Evolutionary conservation across 1,140 invertebrate species (phyloP).

Genomic region (Melitaea cinxia): DNA sequence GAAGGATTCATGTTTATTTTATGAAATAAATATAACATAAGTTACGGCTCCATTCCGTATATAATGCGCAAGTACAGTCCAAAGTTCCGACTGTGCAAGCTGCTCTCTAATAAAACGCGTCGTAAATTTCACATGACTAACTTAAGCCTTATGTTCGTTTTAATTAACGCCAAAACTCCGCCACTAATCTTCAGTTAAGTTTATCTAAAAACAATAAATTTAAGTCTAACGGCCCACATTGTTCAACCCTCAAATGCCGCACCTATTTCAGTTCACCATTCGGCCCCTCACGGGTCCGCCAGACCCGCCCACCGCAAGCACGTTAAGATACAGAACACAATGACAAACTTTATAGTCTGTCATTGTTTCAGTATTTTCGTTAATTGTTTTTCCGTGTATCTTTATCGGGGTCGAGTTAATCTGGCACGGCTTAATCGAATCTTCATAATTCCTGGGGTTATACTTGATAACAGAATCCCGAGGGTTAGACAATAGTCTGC

Average conservation of each 20-base stretch:
- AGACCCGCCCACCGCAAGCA: conserved; percentile 64
- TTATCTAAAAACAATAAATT: conserved; percentile 78
- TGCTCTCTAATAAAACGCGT: conserved; percentile 30
- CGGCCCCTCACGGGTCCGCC: conserved; percentile 48
- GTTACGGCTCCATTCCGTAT: not conserved
- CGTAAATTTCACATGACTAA: conserved; percentile 33
- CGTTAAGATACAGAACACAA: conserved; percentile 73
- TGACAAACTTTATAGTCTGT: conserved; percentile 72
- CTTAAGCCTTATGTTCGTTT: conserved; percentile 31
- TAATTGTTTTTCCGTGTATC: conserved; percentile 80
- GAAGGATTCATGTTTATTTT: not conserved
- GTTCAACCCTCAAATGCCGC: conserved; percentile 64
- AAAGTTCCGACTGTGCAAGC: conserved; percentile 24
- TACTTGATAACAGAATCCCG: conserved; percentile 55
- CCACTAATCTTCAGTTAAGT: conserved; percentile 58
- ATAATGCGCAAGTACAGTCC: conserved; percentile 4
- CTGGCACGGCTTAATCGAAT: conserved; percentile 68
- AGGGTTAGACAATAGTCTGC: conserved; percentile 57
- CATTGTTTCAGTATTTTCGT: conserved; percentile 73
- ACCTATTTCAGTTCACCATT: conserved; percentile 47
- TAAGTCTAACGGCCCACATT: conserved; percentile 57
- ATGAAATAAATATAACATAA: not conserved
- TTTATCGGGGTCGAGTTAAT: conserved; percentile 64
- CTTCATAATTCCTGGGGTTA: conserved; percentile 64
- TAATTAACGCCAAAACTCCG: conserved; percentile 35